Evolutionary conservation across 2,888 invertebrate species (phyloP).

Genomic region (Cryptophagus acutangulus): DNA sequence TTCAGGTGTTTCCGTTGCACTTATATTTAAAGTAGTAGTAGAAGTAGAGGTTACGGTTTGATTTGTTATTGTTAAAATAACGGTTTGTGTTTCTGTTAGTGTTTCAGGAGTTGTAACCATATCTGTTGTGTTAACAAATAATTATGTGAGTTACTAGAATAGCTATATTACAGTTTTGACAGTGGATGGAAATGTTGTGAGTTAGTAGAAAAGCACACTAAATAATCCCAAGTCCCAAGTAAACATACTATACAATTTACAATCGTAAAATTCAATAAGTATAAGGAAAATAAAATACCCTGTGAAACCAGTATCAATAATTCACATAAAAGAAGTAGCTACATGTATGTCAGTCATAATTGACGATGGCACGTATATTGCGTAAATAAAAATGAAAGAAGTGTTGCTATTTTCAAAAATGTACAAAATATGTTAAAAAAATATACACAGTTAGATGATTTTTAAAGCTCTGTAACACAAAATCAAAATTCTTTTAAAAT

Average conservation of each 20-base stretch:
- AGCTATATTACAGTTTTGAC: too few relatives aligned
- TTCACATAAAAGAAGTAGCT: constrained; percentile 30
- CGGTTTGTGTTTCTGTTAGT: constrained; percentile 46
- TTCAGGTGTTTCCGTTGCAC: constrained; percentile 2
- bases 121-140: constrained; percentile 43
- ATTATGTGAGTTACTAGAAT: constrained; percentile 31
- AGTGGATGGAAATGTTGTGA: too few relatives aligned
- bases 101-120: constrained; percentile 46
- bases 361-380: constrained; percentile 27
- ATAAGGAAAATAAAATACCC: constrained; percentile 18
- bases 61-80: constrained; percentile 29
- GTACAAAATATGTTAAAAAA: constrained; percentile 19
- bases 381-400: constrained; percentile 20
- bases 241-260: too few relatives aligned
- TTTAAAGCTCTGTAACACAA: constrained; percentile 36
- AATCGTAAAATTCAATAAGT: too few relatives aligned
- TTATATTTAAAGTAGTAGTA: constrained; percentile 8
- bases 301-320: constrained; percentile 29
- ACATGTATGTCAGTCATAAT: constrained; percentile 32
- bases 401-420: constrained; percentile 44
- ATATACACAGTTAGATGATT: constrained; percentile 41
- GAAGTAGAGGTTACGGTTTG: constrained; percentile 39
- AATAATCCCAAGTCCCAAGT: too few relatives aligned
- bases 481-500: constrained; percentile 10
- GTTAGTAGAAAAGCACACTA: too few relatives aligned